These are phyloP conservation scores for Varanus salvator DNA, from an alignment of 2,113 vertebrate genomes.

Conservation along the genomic window DNA sequence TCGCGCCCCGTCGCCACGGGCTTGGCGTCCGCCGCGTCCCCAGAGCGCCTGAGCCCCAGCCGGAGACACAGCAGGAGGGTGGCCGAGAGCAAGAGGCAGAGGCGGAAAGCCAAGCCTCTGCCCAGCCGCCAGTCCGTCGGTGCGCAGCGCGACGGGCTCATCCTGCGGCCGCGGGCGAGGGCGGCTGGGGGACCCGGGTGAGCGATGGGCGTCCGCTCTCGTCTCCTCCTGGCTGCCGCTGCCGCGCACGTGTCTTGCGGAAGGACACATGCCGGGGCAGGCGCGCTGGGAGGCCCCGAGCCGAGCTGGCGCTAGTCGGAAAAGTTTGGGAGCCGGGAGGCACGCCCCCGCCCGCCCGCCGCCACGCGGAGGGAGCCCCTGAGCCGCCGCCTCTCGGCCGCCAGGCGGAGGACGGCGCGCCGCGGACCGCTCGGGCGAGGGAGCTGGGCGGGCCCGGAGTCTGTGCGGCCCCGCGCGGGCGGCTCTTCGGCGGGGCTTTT, in stretches of 20 bases:
- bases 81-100: constrained; percentile 71
- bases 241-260: neutral
- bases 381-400: neutral
- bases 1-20: neutral
- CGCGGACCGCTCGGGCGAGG: neutral
- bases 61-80: constrained; percentile 73
- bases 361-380: neutral
- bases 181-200: neutral
- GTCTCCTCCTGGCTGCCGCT: too few species aligned
- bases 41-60: constrained; percentile 60
- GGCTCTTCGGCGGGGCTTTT: too few species aligned
- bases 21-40: constrained; percentile 29
- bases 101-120: constrained; percentile 52
- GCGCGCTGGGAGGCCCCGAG: neutral
- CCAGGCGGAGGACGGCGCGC: too few species aligned
- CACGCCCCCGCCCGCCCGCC: neutral
- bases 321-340: neutral
- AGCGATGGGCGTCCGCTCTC: neutral
- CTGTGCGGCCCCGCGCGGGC: too few species aligned
- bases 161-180: neutral
- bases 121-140: constrained; percentile 58
- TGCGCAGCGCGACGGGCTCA: constrained; percentile 41
- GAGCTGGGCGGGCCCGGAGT: neutral
- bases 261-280: neutral
- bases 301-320: neutral